These are phyloP conservation scores for Holcopasites calliopsidis DNA, from an alignment of 1,140 invertebrate genomes.

Conservation along the genomic window DNA sequence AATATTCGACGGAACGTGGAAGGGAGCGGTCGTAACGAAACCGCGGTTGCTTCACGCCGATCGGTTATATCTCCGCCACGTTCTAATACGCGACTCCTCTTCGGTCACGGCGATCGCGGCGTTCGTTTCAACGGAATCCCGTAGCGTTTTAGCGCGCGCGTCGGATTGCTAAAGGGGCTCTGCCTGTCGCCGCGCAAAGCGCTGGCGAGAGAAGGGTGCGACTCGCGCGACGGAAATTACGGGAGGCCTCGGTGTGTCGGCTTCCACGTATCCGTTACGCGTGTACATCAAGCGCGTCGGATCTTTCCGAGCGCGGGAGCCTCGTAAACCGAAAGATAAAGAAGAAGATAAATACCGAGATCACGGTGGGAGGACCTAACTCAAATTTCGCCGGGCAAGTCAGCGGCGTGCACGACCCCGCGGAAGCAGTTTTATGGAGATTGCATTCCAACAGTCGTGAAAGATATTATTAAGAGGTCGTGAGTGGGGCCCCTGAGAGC, in stretches of 20 bases:
- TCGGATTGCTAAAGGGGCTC: not conserved
- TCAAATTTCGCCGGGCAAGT: slow-evolving; percentile 68
- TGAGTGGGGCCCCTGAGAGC: slow-evolving; percentile 39
- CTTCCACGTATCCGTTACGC: not conserved
- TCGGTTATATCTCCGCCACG: not conserved
- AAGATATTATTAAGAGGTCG: slow-evolving; percentile 72
- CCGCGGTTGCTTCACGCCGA: not conserved
- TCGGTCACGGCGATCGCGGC: not conserved
- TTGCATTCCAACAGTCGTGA: slow-evolving; percentile 69
- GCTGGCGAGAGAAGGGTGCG: too few species aligned
- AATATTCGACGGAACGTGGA: not conserved
- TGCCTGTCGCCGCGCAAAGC: slow-evolving; percentile 8
- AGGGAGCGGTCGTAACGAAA: not conserved
- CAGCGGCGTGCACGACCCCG: slow-evolving; percentile 45
- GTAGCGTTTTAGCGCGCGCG: not conserved
- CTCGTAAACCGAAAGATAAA: slow-evolving; percentile 32
- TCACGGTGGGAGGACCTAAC: slow-evolving; percentile 55
- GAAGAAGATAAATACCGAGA: slow-evolving; percentile 51
- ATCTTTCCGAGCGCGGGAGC: slow-evolving; percentile 19
- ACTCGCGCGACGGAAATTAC: not conserved
- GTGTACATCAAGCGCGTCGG: not conserved
- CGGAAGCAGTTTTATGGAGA: slow-evolving; percentile 77
- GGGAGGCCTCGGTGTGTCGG: not conserved
- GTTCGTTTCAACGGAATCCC: not conserved
- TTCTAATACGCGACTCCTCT: not conserved